Evolutionary conservation across 2,888 invertebrate genomes (phyloP).

Genomic region (Synergus laeviventris): DNA sequence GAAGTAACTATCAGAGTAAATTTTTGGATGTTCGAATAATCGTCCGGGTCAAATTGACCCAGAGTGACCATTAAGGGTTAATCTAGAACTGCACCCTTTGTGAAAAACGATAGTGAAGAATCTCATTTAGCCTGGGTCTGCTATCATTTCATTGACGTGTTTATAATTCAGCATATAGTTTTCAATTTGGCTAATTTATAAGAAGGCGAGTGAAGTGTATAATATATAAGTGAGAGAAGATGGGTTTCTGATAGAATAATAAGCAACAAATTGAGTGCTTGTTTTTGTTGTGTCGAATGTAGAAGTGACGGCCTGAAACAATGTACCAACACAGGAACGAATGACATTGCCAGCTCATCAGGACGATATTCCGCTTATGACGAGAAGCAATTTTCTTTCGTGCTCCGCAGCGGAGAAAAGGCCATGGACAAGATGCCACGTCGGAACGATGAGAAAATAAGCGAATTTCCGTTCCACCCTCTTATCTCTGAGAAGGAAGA

Average conservation of each 20-base stretch:
- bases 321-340: slow-evolving; percentile 47
- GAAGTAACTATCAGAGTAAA: no score
- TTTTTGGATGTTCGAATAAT: no score
- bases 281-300: slow-evolving; percentile 37
- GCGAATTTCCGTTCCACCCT: slow-evolving; percentile 72
- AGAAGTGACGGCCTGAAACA: slow-evolving; percentile 41
- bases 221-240: slow-evolving; percentile 39
- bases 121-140: no score
- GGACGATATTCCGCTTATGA: slow-evolving; percentile 72
- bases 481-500: slow-evolving; percentile 47
- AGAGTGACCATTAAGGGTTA: no score
- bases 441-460: slow-evolving; percentile 74
- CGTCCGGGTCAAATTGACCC: no score
- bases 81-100: no score
- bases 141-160: no score
- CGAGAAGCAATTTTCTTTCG: slow-evolving; percentile 75
- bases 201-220: slow-evolving; percentile 3
- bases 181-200: slow-evolving; percentile 15
- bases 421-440: slow-evolving; percentile 73
- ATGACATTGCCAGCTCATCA: slow-evolving; percentile 67
- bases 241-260: slow-evolving; percentile 54
- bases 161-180: background rate
- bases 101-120: no score
- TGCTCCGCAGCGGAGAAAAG: slow-evolving; percentile 67
- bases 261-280: slow-evolving; percentile 57